Evolutionary conservation across 2,888 invertebrate species (phyloP).

Genomic region (Eledone cirrhosa): DNA sequence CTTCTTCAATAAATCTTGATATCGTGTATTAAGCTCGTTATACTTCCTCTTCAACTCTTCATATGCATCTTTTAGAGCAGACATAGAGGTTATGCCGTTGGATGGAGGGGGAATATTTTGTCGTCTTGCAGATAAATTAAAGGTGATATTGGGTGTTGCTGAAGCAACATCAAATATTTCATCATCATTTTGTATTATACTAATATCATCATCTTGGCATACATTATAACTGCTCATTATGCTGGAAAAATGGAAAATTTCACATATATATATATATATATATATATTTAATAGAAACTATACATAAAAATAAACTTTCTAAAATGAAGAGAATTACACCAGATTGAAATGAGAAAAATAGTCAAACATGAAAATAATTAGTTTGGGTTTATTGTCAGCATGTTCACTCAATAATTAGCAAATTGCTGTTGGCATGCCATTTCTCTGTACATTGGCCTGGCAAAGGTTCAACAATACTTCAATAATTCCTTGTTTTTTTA

Average conservation of each 20-base stretch:
- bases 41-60: constrained; percentile 18
- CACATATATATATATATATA: no score
- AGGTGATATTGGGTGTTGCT: background rate
- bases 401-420: no score
- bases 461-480: no score
- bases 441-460: no score
- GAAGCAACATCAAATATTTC: background rate
- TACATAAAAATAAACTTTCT: no score
- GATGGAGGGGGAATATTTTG: background rate
- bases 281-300: no score
- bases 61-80: constrained; percentile 9
- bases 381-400: no score
- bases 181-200: constrained; percentile 12
- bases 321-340: no score
- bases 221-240: background rate
- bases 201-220: constrained; percentile 11
- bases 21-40: constrained; percentile 1
- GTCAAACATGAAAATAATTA: no score
- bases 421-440: no score
- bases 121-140: background rate
- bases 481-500: no score
- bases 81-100: constrained; percentile 14
- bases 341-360: no score
- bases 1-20: background rate
- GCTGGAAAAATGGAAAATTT: background rate